Evolutionary conservation across 2,113 vertebrate genomes (phyloP), one percentile per base, ranked within the genome.

Genomic region (Gadus macrocephalus): DNA sequence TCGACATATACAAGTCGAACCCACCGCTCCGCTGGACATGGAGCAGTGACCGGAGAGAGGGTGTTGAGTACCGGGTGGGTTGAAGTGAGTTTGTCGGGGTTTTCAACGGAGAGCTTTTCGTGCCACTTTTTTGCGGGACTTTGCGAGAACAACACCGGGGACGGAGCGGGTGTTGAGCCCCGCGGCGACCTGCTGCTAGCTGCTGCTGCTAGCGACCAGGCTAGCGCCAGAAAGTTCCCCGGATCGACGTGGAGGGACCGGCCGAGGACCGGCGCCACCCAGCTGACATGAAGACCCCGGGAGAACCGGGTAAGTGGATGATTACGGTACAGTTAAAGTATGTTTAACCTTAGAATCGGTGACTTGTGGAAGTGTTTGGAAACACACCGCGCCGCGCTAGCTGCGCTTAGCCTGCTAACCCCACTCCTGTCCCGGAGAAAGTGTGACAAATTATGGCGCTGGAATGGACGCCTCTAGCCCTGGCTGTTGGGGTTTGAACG

Each of bases 261-360:
- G 42, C 42, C 7, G 42, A 49, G 8, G 55, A 58, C 9, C 55
- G 7, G 15, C 15, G 4, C 15, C 3, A 58, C 15, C 74, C 79
- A 20, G 77, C 75, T 2, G 70, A 69, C 72, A 93, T 93, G 92
- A 93, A 93, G 79, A 92, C 92, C 84, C 85, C 88, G 74, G 77
- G 78, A 2, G 91, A 93, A 6, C 66, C 89, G 77, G 92, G 91
- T 93, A 74, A 90, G 90, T 83, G 11, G 1, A 55, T 35, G 27
- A 3, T 31, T 31, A 3, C 31, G 5, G 31, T 6, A 5, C 35
- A 2, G 38, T 15, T 2, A 4, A 5, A 58, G 9, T 58, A 1
- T 58, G 11, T 35, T 61, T 11, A 53, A 14, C 3, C 22, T 25
- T n/a, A 15, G 1, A 16, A 8, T 15, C 64, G 31, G 31, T 9